Base-by-base conservation (phyloP, 2,888 invertebrate species). In the Drosophila phalerata region DNA sequence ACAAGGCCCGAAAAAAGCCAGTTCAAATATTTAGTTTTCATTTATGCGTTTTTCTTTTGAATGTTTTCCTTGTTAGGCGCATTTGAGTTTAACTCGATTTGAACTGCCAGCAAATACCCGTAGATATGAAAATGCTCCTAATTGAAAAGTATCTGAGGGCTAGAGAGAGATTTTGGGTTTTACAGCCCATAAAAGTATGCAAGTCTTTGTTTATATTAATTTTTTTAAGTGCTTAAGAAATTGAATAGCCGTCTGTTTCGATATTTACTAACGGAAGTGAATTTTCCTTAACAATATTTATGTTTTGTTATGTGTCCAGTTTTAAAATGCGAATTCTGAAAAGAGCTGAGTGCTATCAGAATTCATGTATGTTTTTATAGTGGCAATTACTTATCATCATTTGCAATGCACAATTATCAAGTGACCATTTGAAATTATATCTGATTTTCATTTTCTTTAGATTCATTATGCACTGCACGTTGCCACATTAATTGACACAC, bases 1-100 rank as follows among this genome's bases (percentile, higher is more conserved):
- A 85, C 69, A 77, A 81, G 78, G 67, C 62, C 48, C 51, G 38
- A 49, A 73, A 62, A 60, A 65, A 60, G 67, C 71, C 74, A 81
- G 79, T 70, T 70, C 74, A 86, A 86, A 86, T 86, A 86, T 86
- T 86, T 88, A 82, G 85, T 86, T 86, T 88, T 88, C 88, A 86
- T 88, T 86, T 86, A 86, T 82, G 86, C 82, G 77, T 53, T 73
- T 64, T 67, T 57, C 73, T 57, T 67, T 64, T 49, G 58, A 53
- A 65, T 64, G 58, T 62, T 65, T 56, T 66, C 25, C 65, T 60
- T 67, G 67, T 49, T 60, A 56, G 71, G n/a, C 53, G 68, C 66
- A 69, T 58, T 78, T 68, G 69, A 71, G 79, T 60, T 77, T 77
- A 82, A 85, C 76, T 79, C 81, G 70, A 77, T 85, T 73, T 81